Evolutionary conservation across 2,797 vertebrate genomes (phyloP).

Genomic region (Lateolabrax maculatus): DNA sequence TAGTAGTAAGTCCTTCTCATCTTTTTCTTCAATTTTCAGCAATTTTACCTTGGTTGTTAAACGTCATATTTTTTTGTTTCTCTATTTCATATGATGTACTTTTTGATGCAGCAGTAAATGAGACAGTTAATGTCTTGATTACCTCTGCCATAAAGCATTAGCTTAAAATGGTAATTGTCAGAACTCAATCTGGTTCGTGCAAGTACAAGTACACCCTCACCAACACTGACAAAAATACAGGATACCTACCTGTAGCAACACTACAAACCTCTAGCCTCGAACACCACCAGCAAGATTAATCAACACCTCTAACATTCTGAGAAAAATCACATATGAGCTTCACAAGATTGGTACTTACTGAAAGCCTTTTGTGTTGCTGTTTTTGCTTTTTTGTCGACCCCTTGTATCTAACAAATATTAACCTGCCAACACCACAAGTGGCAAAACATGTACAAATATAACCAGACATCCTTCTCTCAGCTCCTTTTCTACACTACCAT

Average conservation of each 20-base stretch:
- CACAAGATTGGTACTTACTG: background rate
- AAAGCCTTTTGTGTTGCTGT: background rate
- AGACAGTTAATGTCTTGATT: background rate
- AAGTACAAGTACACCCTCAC: background rate
- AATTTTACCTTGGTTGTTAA: no score
- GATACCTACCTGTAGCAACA: background rate
- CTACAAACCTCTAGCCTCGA: background rate
- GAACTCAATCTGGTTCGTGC: background rate
- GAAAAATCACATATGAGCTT: no score
- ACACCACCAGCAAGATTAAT: background rate
- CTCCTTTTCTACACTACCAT: background rate
- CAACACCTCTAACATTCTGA: background rate
- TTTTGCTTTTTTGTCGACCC: no score
- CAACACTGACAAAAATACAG: background rate
- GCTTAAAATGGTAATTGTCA: background rate
- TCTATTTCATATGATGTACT: background rate
- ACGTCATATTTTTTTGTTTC: no score
- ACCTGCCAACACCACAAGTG: constrained; percentile 3
- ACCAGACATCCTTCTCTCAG: background rate
- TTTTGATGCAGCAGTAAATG: background rate
- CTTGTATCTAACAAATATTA: background rate
- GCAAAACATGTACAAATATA: constrained; percentile 4
- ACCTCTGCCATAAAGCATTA: background rate
- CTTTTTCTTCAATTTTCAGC: no score
- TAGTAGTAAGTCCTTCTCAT: background rate